A percentile compares a stretch with the other conserved stretches of the same genome.
Conservation (phyloP, 2,888 invertebrate genomes). For the Sarcophaga caerulescens region DNA sequence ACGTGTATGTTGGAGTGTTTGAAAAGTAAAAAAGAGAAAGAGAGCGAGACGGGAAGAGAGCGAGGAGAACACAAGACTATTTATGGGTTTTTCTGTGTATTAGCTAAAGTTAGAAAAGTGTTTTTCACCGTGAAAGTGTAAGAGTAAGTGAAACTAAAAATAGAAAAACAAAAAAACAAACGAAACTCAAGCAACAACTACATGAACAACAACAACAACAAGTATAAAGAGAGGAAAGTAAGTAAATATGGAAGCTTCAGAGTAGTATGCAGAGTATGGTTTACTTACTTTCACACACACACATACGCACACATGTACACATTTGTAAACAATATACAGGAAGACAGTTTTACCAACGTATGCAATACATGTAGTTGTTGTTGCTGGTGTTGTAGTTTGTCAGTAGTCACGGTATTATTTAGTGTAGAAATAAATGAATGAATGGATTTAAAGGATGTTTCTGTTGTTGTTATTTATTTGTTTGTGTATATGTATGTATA, state of each 20-base stretch:
- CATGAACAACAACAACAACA: neutral
- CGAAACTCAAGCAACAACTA: no score
- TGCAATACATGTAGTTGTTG: no score
- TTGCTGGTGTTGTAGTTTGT: neutral
- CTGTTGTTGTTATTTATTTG: constrained; percentile 18
- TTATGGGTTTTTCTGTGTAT: constrained; percentile 9
- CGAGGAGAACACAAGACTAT: neutral
- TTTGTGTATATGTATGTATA: neutral
- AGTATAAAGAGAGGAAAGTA: no score
- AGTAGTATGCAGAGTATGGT: no score
- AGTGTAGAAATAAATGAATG: constrained; percentile 57
- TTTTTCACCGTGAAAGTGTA: constrained; percentile 15
- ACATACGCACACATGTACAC: no score
- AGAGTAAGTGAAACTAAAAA: constrained; percentile 46
- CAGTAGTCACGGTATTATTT: constrained; percentile 35
- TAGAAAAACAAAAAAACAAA: neutral
- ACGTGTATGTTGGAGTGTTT: no score
- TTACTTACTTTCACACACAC: no score
- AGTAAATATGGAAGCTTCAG: no score
- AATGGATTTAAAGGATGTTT: constrained; percentile 6
- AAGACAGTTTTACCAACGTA: no score
- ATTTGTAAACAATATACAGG: no score
- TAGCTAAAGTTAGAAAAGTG: constrained; percentile 42
- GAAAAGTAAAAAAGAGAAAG: neutral
- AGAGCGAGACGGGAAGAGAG: no score